phyloP scores from a whole-genome alignment of 2,797 vertebrate species.

The Sebastes wilsoni region DNA sequence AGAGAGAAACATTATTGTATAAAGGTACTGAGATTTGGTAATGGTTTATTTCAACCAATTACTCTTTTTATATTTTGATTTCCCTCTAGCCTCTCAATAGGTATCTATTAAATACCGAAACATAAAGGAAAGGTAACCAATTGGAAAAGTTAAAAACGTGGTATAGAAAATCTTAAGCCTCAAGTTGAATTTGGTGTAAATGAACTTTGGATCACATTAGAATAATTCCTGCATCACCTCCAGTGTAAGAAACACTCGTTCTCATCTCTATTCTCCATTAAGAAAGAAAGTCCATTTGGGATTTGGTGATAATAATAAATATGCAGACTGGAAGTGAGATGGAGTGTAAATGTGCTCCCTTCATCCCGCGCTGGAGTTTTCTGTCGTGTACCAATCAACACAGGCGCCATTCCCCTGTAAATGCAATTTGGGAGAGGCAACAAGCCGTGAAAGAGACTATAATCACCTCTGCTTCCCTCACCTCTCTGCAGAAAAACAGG shows the following conservation, averaged over 20 bases:
- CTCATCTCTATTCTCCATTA: background rate
- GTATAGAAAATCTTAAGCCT: background rate
- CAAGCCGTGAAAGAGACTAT: conserved; percentile 27
- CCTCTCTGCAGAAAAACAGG: background rate
- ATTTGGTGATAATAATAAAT: background rate
- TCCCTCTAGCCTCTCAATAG: background rate
- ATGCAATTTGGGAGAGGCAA: conserved; percentile 33
- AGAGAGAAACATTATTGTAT: rapidly evolving
- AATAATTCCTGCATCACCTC: background rate
- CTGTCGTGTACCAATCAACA: background rate
- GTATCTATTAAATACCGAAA: background rate
- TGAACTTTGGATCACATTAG: background rate
- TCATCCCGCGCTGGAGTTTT: background rate
- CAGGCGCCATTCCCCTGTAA: background rate
- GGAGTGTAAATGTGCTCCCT: background rate
- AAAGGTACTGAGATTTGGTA: no score
- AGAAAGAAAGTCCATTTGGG: background rate
- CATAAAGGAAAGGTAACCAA: background rate
- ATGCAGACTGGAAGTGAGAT: background rate
- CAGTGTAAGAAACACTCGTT: background rate
- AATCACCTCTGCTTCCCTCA: conserved; percentile 19
- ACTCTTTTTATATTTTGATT: no score
- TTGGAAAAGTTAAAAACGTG: background rate
- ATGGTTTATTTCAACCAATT: no score
- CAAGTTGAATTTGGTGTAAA: background rate